These are phyloP conservation scores for Morone chrysops DNA, from an alignment of 2,113 vertebrate species.

Conservation along the genomic window DNA sequence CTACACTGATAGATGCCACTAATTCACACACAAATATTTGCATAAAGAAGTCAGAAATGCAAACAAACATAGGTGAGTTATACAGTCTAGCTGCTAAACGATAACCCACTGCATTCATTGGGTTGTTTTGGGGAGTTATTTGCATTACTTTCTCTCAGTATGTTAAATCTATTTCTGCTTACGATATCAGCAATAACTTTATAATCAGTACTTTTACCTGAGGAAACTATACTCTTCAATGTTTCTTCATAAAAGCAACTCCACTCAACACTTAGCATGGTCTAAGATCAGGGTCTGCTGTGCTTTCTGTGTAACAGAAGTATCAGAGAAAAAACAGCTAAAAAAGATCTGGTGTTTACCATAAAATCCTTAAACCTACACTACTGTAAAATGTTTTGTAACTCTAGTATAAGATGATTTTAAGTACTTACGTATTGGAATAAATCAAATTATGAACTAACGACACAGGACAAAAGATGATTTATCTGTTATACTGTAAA, in stretches of 20 bases:
- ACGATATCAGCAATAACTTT: neutral
- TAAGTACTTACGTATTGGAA: neutral
- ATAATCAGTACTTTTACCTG: rapidly evolving
- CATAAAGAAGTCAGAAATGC: no score
- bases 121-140: no score
- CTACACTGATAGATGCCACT: no score
- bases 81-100: no score
- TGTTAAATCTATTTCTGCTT: neutral
- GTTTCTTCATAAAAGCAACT: neutral
- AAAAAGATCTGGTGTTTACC: neutral
- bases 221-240: neutral
- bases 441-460: neutral
- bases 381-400: neutral
- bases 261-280: neutral
- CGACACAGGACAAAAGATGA: neutral
- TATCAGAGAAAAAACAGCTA: neutral
- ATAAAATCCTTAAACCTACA: neutral
- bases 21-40: neutral
- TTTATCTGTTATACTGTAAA: neutral
- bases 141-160: neutral
- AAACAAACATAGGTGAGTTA: no score
- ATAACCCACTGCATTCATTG: neutral
- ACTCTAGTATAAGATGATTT: neutral
- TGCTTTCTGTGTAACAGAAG: neutral
- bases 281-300: neutral